These are phyloP conservation scores for Penaeus japonicus DNA, from an alignment of 1,140 invertebrate genomes.

Conservation along the genomic window DNA sequence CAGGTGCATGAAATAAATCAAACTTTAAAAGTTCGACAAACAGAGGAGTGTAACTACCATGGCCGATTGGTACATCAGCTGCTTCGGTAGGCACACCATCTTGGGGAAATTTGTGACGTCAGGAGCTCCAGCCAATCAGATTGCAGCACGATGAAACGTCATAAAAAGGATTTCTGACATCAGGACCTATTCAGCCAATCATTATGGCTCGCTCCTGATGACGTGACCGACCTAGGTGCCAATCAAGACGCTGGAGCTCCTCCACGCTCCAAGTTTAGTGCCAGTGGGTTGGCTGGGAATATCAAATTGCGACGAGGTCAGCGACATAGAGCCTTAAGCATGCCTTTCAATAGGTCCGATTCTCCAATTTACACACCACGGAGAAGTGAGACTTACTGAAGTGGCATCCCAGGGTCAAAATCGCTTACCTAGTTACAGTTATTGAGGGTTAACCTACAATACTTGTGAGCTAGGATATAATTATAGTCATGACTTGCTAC, in stretches of 20 bases:
- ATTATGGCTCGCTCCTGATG: neutral
- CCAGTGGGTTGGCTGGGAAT: slow-evolving; percentile 11
- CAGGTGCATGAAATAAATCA: slow-evolving; percentile 21
- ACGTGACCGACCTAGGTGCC: neutral
- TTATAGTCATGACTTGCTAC: slow-evolving; percentile 46
- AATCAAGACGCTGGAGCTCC: slow-evolving; percentile 2
- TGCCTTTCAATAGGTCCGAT: neutral
- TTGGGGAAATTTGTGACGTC: slow-evolving; percentile 24
- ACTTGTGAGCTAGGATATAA: slow-evolving; percentile 50
- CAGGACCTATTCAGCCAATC: neutral
- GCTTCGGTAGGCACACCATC: slow-evolving; percentile 2
- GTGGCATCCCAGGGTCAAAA: neutral
- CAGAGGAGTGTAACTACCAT: neutral
- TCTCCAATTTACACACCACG: neutral
- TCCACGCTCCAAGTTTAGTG: neutral
- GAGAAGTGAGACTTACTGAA: no score
- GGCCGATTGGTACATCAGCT: neutral
- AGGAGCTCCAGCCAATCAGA: slow-evolving; percentile 34
- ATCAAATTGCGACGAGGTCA: slow-evolving; percentile 30
- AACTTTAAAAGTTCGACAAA: neutral
- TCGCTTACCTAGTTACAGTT: neutral
- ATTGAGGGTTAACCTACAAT: slow-evolving; percentile 31
- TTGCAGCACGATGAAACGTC: neutral
- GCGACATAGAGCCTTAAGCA: neutral
- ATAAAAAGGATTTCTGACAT: neutral